A percentile compares a stretch with the other conserved stretches of the same genome.
Conservation (phyloP, 2,888 invertebrate species). For the Alentia gelatinosa region DNA sequence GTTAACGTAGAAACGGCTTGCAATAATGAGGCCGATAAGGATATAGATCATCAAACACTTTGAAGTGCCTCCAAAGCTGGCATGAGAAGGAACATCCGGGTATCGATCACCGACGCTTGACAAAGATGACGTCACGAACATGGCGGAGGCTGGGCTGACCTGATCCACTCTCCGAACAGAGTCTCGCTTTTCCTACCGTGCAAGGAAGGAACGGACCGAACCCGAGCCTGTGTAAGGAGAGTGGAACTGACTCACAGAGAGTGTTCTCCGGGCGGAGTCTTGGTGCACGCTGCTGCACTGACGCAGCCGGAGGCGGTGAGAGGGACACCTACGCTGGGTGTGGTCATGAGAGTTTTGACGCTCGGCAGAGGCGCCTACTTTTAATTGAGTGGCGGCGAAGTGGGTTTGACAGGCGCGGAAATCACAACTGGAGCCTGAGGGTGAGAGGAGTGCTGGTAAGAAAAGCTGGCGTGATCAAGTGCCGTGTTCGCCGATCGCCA, state of each 20-base stretch:
- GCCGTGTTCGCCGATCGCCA: not conserved
- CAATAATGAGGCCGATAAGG: not conserved
- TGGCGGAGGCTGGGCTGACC: too few species aligned
- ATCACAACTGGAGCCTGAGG: not conserved
- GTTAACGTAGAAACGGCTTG: too few species aligned
- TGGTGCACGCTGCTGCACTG: too few species aligned
- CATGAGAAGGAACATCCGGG: not conserved
- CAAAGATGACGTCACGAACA: too few species aligned
- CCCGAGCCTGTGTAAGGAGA: too few species aligned
- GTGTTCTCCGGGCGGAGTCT: too few species aligned
- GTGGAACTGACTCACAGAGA: too few species aligned
- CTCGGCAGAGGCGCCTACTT: not conserved
- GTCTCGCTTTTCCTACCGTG: too few species aligned
- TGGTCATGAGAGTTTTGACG: not conserved
- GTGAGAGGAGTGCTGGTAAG: not conserved
- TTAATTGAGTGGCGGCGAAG: not conserved
- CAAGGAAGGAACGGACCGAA: too few species aligned
- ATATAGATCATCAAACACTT: not conserved
- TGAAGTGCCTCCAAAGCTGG: not conserved
- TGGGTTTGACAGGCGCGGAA: not conserved
- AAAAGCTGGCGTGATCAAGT: constrained; percentile 1
- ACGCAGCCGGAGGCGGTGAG: too few species aligned
- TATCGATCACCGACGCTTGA: not conserved
- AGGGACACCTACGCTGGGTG: not conserved
- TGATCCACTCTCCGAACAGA: too few species aligned